phyloP scores from a whole-genome alignment of 2,888 invertebrate genomes.

The Griposia aprilina region DNA sequence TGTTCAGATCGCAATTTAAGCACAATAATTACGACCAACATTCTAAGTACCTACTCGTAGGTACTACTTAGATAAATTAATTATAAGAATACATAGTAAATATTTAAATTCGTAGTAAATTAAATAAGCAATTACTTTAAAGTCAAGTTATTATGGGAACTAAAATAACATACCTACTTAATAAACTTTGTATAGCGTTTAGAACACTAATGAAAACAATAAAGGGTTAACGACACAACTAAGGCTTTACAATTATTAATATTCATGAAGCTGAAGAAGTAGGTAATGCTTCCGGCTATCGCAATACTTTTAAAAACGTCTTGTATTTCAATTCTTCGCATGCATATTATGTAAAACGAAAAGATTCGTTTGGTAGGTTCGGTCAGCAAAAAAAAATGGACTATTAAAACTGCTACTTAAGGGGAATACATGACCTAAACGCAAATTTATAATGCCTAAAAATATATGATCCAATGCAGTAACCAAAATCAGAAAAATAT shows the following conservation, averaged over 20 bases:
- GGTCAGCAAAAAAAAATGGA: too few species aligned
- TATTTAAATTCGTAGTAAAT: background rate
- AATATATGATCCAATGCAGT: too few species aligned
- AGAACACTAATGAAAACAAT: conserved; percentile 5
- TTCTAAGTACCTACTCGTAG: too few species aligned
- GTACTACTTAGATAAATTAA: background rate
- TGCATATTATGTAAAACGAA: background rate
- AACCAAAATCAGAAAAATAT: too few species aligned
- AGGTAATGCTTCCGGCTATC: background rate
- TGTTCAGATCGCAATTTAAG: background rate
- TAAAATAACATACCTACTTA: background rate
- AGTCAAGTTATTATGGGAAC: conserved; percentile 3
- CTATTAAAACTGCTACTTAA: too few species aligned
- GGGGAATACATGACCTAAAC: too few species aligned
- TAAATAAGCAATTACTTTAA: conserved; percentile 5
- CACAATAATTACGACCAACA: background rate
- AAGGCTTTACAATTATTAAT: background rate
- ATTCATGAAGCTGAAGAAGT: conserved; percentile 32
- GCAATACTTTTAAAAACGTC: background rate
- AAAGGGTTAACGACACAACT: background rate
- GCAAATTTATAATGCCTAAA: too few species aligned
- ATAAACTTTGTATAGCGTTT: background rate
- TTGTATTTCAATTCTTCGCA: background rate
- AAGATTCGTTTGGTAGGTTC: too few species aligned
- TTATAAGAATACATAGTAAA: background rate